phyloP scores from a whole-genome alignment of 2,888 invertebrate genomes.

The Caenorhabditis imperialis region DNA sequence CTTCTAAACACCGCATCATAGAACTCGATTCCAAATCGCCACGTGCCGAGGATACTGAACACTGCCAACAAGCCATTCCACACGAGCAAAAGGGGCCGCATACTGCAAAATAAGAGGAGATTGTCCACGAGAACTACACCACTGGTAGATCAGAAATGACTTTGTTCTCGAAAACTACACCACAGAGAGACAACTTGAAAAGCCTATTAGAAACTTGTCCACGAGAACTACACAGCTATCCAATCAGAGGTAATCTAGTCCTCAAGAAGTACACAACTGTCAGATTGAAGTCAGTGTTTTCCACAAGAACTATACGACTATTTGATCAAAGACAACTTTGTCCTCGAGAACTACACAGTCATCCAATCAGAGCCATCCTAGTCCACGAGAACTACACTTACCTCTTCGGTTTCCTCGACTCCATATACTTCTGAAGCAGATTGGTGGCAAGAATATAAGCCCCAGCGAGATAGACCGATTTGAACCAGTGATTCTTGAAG shows the following conservation, averaged over 20 bases:
- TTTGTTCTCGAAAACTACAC: too few species aligned
- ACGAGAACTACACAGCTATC: too few species aligned
- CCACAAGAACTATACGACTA: too few species aligned
- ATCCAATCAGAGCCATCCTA: too few species aligned
- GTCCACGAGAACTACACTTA: too few species aligned
- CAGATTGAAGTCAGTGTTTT: too few species aligned
- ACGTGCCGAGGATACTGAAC: constrained; percentile 78
- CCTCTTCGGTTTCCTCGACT: constrained; percentile 77
- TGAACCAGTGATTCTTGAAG: constrained; percentile 66
- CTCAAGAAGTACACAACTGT: too few species aligned
- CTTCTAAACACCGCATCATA: constrained; percentile 55
- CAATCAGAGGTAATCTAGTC: too few species aligned
- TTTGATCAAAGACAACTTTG: neutral
- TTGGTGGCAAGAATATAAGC: constrained; percentile 79
- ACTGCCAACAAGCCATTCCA: constrained; percentile 80
- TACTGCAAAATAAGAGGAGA: constrained; percentile 40
- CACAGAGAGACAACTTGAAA: too few species aligned
- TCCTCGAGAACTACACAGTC: too few species aligned
- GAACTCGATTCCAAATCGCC: constrained; percentile 67
- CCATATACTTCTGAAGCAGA: constrained; percentile 79
- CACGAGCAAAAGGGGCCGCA: constrained; percentile 74
- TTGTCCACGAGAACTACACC: neutral
- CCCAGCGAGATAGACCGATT: constrained; percentile 71
- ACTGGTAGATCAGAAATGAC: too few species aligned
- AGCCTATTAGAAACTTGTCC: too few species aligned